Evolutionary conservation across 64 coral and sea anemone genomes (phyloP).

Genomic region (Platygyra sinensis): DNA sequence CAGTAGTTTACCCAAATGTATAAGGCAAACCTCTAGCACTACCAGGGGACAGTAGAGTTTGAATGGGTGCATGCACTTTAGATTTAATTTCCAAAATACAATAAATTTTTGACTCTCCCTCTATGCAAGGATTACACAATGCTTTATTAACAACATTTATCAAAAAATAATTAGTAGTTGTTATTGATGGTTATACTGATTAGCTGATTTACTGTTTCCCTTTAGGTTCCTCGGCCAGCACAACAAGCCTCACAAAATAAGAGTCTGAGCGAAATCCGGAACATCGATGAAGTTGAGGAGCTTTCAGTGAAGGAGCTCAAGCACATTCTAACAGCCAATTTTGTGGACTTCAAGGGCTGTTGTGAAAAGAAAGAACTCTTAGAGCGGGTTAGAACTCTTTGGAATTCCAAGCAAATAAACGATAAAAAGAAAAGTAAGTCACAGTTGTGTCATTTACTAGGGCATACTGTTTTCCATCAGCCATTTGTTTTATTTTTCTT

Average conservation of each 20-base stretch:
- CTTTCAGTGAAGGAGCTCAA: conserved; percentile 90
- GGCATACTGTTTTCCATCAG: too few species aligned
- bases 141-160: too few species aligned
- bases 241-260: background rate
- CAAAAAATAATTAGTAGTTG: background rate
- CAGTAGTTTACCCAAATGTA: too few species aligned
- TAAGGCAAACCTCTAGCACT: too few species aligned
- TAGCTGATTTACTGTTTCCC: background rate
- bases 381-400: conserved; percentile 69
- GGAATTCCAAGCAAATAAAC: conserved; percentile 70
- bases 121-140: too few species aligned
- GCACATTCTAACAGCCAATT: conserved; percentile 80
- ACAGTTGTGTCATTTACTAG: background rate
- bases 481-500: too few species aligned
- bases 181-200: background rate
- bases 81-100: too few species aligned
- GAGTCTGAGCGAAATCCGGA: conserved; percentile 80
- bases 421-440: conserved; percentile 59
- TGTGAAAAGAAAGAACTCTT: conserved; percentile 89
- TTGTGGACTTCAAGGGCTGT: conserved; percentile 94
- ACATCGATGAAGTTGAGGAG: conserved; percentile 75
- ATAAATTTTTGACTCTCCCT: too few species aligned
- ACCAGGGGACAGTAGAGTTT: too few species aligned
- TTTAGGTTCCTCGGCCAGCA: background rate
- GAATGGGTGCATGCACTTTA: too few species aligned